Base-by-base conservation (phyloP, 2,113 vertebrate genomes). In the Syngnathus typhle region DNA sequence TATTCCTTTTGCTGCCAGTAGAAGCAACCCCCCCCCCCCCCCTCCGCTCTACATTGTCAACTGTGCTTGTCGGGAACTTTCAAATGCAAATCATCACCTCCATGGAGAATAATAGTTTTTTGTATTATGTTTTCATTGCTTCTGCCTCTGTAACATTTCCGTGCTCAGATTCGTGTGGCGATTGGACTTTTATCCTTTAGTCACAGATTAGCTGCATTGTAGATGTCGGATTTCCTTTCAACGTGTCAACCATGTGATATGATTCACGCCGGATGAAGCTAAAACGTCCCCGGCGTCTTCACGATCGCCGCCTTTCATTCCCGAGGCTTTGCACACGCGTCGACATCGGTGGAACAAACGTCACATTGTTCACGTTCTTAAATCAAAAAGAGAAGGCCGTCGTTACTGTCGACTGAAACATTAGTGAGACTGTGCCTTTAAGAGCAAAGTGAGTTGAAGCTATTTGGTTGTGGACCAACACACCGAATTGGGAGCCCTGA, bases 151-250 rank as follows among this genome's bases (percentile, higher is more conserved):
- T 67, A 58, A 44, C 60, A 76, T 76, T 59, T 43, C 44, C 70
- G 47, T 73, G 71, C 72, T 72, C 37, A 55, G 39, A 71, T 76
- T 66, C 43, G 75, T 79, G 51, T 67, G 65, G 68, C 75, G 61
- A 68, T 76, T 65, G 52, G 61, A 69, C 70, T 79, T 79, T 75
- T 58, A 77, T 79, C 70, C 68, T 65, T 79, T 77, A 72, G 82
- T 78, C 71, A 75, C 71, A 67, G 82, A 65, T 62, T 5, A 59
- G 75, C 69, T 72, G 64, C 67, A 76, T 69, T 79, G 74, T 70
- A 69, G 2, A 16, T 6, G 7, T 64, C 18, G 18, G 69, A 65
- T 82, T 75, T 79, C 58, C 70, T 80, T 78, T 75, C 66, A 70
- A 77, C 37, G 65, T 68, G 49, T 65, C 69, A 81, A 79, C 81